Evolutionary conservation across 2,797 vertebrate genomes (phyloP).

Genomic region (Malurus splendens): DNA sequence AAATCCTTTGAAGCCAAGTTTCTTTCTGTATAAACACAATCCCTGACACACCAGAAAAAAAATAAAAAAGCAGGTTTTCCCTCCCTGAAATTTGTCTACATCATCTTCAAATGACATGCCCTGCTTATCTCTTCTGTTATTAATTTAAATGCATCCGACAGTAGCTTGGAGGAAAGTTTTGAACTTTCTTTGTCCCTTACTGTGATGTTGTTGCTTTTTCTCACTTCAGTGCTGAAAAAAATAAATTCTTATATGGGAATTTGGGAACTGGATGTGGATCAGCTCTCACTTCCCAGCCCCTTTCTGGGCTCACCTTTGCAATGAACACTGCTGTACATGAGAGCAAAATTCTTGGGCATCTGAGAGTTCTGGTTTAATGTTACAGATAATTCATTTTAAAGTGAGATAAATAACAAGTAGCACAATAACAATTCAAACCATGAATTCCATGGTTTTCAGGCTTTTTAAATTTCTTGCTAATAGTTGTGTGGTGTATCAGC

Average conservation of each 20-base stretch:
- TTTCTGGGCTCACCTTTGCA: neutral
- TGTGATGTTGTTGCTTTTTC: neutral
- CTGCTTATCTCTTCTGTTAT: neutral
- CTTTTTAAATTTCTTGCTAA: neutral
- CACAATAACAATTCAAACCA: too few relatives aligned
- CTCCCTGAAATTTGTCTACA: neutral
- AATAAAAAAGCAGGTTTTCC: neutral
- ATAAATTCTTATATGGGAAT: neutral
- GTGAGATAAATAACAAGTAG: neutral
- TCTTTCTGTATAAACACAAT: neutral
- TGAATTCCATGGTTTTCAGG: neutral
- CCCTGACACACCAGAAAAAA: neutral
- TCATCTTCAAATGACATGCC: neutral
- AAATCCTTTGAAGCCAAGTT: neutral
- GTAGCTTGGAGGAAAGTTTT: neutral
- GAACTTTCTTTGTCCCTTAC: neutral
- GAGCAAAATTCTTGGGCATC: neutral
- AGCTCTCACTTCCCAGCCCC: neutral
- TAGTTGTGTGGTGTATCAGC: neutral
- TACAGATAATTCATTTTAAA: neutral
- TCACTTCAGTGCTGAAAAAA: neutral
- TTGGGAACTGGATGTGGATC: neutral
- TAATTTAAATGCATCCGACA: neutral
- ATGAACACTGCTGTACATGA: rapidly evolving
- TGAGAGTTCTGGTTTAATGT: neutral